Base-by-base conservation (phyloP, 64 coral and sea anemone genomes). In the Anthopleura sola region DNA sequence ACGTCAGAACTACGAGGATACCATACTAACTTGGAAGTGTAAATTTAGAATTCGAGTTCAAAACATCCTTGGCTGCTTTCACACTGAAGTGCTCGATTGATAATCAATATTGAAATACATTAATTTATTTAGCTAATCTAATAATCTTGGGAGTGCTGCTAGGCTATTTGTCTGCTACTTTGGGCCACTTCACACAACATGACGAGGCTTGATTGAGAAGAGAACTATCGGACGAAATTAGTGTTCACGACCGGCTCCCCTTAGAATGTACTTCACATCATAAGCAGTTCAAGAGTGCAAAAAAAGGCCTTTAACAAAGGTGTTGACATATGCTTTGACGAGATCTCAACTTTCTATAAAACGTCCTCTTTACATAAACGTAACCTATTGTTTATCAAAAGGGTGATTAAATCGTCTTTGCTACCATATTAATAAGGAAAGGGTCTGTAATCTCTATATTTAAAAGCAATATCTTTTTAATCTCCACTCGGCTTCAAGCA, bases 301-400 rank as follows among this genome's bases (percentile, higher is more conserved):
- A 26, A 78, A 79, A 79, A 79, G 36, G 39, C 76, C 37, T 79
- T 79, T 79, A 24, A 79, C 76, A 79, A 79, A 79, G 76, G 76
- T 79, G 76, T 79, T 79, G 76, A 79, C 44, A 48, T 29, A 71
- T 34, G 66, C 26, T 71, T 71, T 71, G 66, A 71, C 66, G 76
- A 79, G 76, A 79, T 38, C 36, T 48, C 76, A 79, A 18, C 76
- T 38, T 79, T 79, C 44, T 24, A 79, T 46, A 79, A 79, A 46
- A 79, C 76, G 38, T 48, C 38, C 76, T 79, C 76, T 79, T 79
- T 44, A 79, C 66, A 71, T 71, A 71, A 71, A 34, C 66, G 66
- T 32, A 71, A 34, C 15, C 31, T 71, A 71, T 71, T 71, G 66
- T 34, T 71, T 29, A 71, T 71, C 66, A 71, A 34, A 16, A 28